Percentiles rank a stretch among this genome's conserved stretches.
Evolutionary conservation across 2,113 vertebrate species (phyloP).

Genomic region (Perca fluviatilis): DNA sequence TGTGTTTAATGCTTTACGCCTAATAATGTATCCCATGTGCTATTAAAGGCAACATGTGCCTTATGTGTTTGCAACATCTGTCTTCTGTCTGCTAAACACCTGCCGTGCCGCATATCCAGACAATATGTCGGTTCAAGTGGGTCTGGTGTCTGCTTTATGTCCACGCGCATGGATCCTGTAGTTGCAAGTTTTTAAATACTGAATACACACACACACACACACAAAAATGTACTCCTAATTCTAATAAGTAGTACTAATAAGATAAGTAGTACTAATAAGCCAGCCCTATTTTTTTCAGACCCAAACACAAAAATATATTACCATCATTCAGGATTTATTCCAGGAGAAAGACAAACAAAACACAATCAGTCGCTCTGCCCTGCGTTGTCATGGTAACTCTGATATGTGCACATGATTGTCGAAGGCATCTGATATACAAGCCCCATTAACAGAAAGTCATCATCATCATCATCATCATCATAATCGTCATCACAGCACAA

Average conservation of each 20-base stretch:
- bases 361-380: conserved; percentile 87
- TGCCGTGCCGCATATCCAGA: conserved; percentile 10
- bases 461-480: conserved; percentile 46
- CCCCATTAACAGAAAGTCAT: conserved; percentile 89
- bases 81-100: conserved; percentile 47
- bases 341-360: conserved; percentile 87
- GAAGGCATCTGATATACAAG: conserved; percentile 96
- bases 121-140: conserved; percentile 12
- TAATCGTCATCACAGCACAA: conserved; percentile 83
- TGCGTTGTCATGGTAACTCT: conserved; percentile 90
- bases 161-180: background rate
- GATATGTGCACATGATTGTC: conserved; percentile 99
- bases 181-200: conserved; percentile 3
- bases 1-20: conserved; percentile 10
- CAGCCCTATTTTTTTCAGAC: background rate
- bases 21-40: conserved; percentile 16
- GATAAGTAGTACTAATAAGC: background rate
- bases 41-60: conserved; percentile 30
- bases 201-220: background rate
- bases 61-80: conserved; percentile 50
- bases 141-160: conserved; percentile 24
- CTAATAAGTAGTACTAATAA: background rate
- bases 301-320: conserved; percentile 37
- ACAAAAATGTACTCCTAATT: background rate
- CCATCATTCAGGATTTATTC: conserved; percentile 96